Conservation (phyloP, 2,888 invertebrate genomes). For the Drosophila maculinotata region DNA sequence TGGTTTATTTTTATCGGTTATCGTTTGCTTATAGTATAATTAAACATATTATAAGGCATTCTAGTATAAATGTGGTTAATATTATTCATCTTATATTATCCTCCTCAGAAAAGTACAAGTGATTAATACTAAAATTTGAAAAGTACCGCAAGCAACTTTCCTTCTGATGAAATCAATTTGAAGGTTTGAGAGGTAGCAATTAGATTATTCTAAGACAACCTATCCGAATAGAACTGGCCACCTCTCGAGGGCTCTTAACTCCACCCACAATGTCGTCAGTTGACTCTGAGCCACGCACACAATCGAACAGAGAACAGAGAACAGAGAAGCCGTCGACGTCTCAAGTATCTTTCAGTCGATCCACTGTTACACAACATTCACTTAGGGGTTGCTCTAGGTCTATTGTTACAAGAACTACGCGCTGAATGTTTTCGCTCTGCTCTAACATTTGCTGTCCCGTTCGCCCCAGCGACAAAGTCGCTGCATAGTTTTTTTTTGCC, state of each 20-base stretch:
- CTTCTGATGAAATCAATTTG: slow-evolving; percentile 33
- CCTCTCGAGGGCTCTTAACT: slow-evolving; percentile 43
- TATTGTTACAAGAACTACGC: slow-evolving; percentile 74
- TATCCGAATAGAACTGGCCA: slow-evolving; percentile 12
- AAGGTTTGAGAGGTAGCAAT: neutral
- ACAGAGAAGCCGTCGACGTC: slow-evolving; percentile 38
- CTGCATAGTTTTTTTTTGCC: slow-evolving; percentile 56
- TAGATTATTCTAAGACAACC: slow-evolving; percentile 6
- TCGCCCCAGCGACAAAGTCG: slow-evolving; percentile 45
- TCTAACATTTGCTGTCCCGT: slow-evolving; percentile 31
- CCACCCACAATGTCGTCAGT: slow-evolving; percentile 71
- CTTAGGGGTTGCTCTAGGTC: slow-evolving; percentile 77
- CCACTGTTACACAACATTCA: slow-evolving; percentile 48
- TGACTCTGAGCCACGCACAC: slow-evolving; percentile 43
- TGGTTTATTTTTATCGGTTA: neutral
- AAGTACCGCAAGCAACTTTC: slow-evolving; percentile 7
- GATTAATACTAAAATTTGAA: no score
- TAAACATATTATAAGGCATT: neutral
- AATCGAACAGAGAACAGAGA: slow-evolving; percentile 7
- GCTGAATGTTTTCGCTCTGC: slow-evolving; percentile 25
- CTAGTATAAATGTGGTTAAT: no score
- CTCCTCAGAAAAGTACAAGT: no score
- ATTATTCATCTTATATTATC: neutral
- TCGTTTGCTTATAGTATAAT: neutral
- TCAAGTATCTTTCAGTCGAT: slow-evolving; percentile 60